phyloP scores from a whole-genome alignment of 2,888 invertebrate species.

The Tricholauxania praeusta region DNA sequence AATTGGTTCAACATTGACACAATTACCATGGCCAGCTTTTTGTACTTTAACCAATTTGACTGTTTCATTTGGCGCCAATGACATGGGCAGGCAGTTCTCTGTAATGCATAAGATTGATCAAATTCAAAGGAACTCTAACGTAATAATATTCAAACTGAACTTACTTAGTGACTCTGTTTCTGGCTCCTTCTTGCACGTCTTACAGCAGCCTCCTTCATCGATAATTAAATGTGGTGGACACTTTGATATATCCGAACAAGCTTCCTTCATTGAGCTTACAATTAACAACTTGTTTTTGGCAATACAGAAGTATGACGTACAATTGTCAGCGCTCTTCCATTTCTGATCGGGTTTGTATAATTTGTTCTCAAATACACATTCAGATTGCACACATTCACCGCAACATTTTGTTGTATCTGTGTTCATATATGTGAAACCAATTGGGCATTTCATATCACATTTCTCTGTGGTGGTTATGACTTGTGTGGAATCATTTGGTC shows the following conservation, averaged over 20 bases:
- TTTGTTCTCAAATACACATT: constrained; percentile 71
- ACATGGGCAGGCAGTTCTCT: constrained; percentile 73
- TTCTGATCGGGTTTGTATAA: constrained; percentile 70
- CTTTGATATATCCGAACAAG: constrained; percentile 75
- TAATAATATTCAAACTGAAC: constrained; percentile 27
- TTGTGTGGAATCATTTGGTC: constrained; percentile 58
- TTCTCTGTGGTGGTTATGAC: constrained; percentile 54
- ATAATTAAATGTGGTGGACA: constrained; percentile 71
- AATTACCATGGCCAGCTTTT: constrained; percentile 71
- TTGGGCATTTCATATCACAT: constrained; percentile 59
- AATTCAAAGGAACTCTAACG: not conserved
- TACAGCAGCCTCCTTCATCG: constrained; percentile 75
- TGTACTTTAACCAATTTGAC: constrained; percentile 71
- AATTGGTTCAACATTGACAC: constrained; percentile 74
- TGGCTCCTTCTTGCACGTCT: constrained; percentile 72
- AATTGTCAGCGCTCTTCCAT: constrained; percentile 76
- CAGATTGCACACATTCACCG: constrained; percentile 73
- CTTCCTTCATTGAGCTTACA: constrained; percentile 70
- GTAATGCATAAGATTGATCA: constrained; percentile 41
- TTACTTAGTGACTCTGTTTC: constrained; percentile 58
- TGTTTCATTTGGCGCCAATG: constrained; percentile 71
- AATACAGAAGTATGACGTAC: constrained; percentile 73
- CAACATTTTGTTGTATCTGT: constrained; percentile 71
- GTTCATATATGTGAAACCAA: constrained; percentile 73
- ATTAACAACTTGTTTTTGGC: constrained; percentile 69